Percentiles rank a stretch among this genome's conserved stretches.
phyloP scores from a whole-genome alignment of 2,113 vertebrate genomes.

The Deroptyus accipitrinus region DNA sequence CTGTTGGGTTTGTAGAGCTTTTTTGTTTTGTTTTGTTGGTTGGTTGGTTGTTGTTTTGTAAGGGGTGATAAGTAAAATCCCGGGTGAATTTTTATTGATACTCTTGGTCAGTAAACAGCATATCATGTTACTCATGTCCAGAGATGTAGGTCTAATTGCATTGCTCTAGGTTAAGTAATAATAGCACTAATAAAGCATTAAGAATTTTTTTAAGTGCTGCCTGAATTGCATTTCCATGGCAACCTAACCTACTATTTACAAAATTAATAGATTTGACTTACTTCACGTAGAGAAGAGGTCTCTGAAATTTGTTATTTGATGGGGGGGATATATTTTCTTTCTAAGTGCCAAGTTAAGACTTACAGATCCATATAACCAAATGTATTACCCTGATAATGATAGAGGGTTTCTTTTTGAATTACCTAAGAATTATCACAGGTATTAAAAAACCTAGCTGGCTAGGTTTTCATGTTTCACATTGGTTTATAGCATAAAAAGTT shows the following conservation, averaged over 20 bases:
- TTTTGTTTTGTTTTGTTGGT: not conserved
- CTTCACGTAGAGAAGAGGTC: not conserved
- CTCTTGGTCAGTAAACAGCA: not conserved
- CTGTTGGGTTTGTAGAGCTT: not conserved
- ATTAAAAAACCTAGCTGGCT: not conserved
- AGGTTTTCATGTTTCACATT: not conserved
- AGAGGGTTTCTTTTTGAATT: not conserved
- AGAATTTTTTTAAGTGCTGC: not conserved
- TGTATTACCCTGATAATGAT: not conserved
- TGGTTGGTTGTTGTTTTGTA: not conserved
- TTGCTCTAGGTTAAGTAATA: not conserved
- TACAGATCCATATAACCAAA: not conserved
- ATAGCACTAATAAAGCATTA: not conserved
- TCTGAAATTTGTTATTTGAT: not conserved
- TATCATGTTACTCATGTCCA: not conserved
- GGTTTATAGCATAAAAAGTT: not conserved
- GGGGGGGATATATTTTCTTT: fast-evolving
- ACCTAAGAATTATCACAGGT: not conserved
- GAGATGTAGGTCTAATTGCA: not conserved
- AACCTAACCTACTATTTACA: not conserved
- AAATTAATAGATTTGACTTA: not conserved
- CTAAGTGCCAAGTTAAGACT: not conserved
- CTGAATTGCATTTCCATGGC: not conserved
- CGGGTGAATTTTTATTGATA: not conserved
- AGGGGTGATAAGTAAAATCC: not conserved